These are phyloP conservation scores for Brachycybe producta DNA, from an alignment of 2,888 invertebrate species.

Conservation along the genomic window DNA sequence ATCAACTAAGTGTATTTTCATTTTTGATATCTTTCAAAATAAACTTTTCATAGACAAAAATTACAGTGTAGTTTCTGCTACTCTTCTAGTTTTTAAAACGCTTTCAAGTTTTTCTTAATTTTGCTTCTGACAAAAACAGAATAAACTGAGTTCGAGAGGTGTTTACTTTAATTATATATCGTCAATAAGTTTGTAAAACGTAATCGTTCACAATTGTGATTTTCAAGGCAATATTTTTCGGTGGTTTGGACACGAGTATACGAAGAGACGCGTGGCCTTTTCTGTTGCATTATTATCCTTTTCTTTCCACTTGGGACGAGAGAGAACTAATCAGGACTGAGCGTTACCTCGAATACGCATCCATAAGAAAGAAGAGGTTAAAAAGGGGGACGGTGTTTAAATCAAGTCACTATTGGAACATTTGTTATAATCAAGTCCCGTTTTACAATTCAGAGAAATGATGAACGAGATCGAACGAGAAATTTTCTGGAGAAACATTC, in stretches of 20 bases:
- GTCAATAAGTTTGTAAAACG: no score
- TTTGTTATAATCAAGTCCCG: slow-evolving; percentile 7
- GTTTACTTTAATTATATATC: no score
- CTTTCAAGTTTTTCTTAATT: no score
- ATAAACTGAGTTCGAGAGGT: no score
- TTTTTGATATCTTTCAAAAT: no score
- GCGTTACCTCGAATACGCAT: slow-evolving; percentile 45
- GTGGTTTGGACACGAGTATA: slow-evolving; percentile 71
- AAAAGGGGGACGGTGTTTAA: slow-evolving; percentile 23
- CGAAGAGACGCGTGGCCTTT: slow-evolving; percentile 92
- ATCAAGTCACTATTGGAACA: background rate
- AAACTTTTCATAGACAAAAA: no score
- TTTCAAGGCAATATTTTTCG: slow-evolving; percentile 80
- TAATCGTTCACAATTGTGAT: no score
- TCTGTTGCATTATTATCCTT: slow-evolving; percentile 81
- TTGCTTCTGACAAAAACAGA: no score
- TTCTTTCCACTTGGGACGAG: slow-evolving; percentile 78
- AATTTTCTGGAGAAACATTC: slow-evolving; percentile 68
- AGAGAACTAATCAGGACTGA: slow-evolving; percentile 68
- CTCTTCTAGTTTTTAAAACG: no score
- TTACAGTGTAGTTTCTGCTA: no score
- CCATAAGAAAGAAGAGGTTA: slow-evolving; percentile 37
- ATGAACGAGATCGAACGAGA: slow-evolving; percentile 52
- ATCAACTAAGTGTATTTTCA: no score
- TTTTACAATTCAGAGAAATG: slow-evolving; percentile 27